Evolutionary conservation across 2,113 vertebrate genomes (phyloP).

Genomic region (Ceyx margarethae): DNA sequence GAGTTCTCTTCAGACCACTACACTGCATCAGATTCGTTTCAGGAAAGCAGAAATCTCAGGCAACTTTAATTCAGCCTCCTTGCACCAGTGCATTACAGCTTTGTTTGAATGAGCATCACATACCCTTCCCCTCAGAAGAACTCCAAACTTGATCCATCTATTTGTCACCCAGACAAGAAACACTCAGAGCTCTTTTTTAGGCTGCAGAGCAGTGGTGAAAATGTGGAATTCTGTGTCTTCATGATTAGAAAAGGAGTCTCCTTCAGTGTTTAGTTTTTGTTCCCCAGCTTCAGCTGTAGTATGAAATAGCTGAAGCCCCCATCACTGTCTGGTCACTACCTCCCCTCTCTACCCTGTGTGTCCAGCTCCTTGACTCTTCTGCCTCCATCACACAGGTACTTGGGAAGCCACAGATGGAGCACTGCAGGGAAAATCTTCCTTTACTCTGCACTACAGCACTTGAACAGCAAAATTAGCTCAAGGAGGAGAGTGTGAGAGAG

Average conservation of each 20-base stretch:
- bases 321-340: background rate
- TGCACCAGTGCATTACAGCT: background rate
- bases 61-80: background rate
- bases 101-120: background rate
- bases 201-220: background rate
- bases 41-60: background rate
- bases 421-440: background rate
- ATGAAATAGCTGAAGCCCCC: background rate
- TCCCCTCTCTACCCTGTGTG: background rate
- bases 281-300: background rate
- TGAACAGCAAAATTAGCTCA: background rate
- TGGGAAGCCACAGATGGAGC: background rate
- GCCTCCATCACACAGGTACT: background rate
- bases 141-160: background rate
- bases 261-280: background rate
- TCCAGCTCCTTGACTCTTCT: background rate
- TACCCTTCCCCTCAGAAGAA: background rate
- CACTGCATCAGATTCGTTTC: background rate
- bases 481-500: background rate
- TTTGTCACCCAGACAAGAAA: background rate
- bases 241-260: fast-evolving
- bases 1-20: slow-evolving; percentile 5
- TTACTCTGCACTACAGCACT: background rate
- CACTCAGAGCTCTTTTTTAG: background rate
- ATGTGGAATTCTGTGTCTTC: background rate